phyloP scores from a whole-genome alignment of 2,888 invertebrate genomes.

The Drosophila merina region DNA sequence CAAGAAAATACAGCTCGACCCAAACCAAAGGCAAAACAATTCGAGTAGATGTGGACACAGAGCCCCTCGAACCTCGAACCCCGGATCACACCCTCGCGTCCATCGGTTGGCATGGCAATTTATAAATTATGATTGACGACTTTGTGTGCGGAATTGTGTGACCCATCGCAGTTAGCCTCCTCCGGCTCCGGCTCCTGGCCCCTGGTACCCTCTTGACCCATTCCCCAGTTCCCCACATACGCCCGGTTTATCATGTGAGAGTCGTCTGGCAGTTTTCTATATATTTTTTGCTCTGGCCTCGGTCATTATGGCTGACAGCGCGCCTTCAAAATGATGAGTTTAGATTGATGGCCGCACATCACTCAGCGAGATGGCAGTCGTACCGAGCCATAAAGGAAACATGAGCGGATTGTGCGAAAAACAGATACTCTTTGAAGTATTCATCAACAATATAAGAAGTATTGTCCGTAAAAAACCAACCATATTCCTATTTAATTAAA shows the following conservation, averaged over 20 bases:
- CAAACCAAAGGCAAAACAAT: slow-evolving; percentile 28
- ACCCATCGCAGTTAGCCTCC: slow-evolving; percentile 57
- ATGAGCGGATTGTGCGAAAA: not conserved
- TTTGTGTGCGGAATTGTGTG: slow-evolving; percentile 67
- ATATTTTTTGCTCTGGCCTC: slow-evolving; percentile 65
- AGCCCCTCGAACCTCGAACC: not conserved
- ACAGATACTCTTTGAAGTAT: slow-evolving; percentile 9
- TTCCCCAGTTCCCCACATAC: not conserved
- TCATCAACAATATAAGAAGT: not conserved
- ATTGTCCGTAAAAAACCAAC: not conserved
- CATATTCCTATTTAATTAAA: too few species aligned
- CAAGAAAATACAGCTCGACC: slow-evolving; percentile 9
- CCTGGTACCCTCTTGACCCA: not conserved
- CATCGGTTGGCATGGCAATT: slow-evolving; percentile 52
- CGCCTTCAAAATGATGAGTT: slow-evolving; percentile 79
- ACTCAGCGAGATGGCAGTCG: slow-evolving; percentile 59
- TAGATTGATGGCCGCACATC: slow-evolving; percentile 77
- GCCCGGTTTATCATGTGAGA: slow-evolving; percentile 7
- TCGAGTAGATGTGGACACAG: slow-evolving; percentile 6
- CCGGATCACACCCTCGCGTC: slow-evolving; percentile 22
- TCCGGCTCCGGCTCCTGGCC: not conserved
- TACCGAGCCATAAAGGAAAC: slow-evolving; percentile 12
- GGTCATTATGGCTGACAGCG: slow-evolving; percentile 77
- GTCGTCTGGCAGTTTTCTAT: slow-evolving; percentile 51
- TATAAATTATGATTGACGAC: slow-evolving; percentile 77